A percentile compares a stretch with the other conserved stretches of the same genome.
phyloP scores from a whole-genome alignment of 2,797 vertebrate species.

The Gymnoscopelus microlampas region DNA sequence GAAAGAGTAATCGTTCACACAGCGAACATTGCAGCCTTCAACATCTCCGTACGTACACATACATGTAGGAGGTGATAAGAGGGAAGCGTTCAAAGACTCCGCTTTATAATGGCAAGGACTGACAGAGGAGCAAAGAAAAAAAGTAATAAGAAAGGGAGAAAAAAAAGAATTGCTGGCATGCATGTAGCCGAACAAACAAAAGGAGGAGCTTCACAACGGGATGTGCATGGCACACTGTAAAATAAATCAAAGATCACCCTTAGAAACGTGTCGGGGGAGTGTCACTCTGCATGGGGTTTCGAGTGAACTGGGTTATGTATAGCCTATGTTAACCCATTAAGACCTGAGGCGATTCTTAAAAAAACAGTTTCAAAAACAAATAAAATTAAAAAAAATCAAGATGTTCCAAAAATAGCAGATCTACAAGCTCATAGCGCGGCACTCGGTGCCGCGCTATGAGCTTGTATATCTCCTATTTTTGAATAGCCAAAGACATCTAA shows the following conservation, averaged over 20 bases:
- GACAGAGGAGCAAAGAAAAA: constrained; percentile 3
- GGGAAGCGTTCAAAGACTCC: constrained; percentile 27
- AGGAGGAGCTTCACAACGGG: constrained; percentile 34
- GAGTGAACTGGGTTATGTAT: constrained; percentile 21
- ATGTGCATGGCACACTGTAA: constrained; percentile 24
- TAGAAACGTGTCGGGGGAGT: constrained; percentile 38
- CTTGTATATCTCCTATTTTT: no score
- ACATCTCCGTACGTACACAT: constrained; percentile 34
- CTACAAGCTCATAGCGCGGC: no score
- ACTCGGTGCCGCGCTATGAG: no score
- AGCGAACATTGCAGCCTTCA: constrained; percentile 8
- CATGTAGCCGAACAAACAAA: constrained; percentile 28
- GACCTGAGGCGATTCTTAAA: no score
- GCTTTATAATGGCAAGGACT: constrained; percentile 5
- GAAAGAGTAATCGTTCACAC: constrained; percentile 40
- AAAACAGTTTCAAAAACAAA: no score
- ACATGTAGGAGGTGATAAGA: constrained; percentile 18
- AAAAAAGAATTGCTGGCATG: constrained; percentile 44
- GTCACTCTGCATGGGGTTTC: constrained; percentile 31
- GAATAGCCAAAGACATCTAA: no score
- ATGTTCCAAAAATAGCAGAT: no score
- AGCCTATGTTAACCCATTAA: no score
- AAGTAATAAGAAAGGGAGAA: constrained; percentile 18
- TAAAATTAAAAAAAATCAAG: no score
- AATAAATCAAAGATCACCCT: constrained; percentile 53